Base-by-base conservation (phyloP, 2,113 vertebrate genomes). In the Callipepla californica region DNA sequence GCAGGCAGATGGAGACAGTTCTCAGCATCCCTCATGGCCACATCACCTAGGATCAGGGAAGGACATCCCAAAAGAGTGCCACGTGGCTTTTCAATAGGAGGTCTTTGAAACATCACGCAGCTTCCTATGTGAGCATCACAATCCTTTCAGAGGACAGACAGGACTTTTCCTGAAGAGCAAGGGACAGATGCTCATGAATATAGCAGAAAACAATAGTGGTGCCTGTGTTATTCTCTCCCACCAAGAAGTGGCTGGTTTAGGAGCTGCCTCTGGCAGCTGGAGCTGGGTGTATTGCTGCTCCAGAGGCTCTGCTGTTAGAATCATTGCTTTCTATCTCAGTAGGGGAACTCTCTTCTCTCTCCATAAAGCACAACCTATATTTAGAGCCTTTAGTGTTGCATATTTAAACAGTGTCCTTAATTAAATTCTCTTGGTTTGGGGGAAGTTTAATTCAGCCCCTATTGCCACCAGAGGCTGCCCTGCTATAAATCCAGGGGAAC, bases 251-350 rank as follows among this genome's bases (percentile, higher is more conserved):
- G n/a, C 3, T 50, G 75, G 30, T 63, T 58, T 32, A 14, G 45
- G 69, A 73, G 62, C 30, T 66, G 69, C 44, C 28, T 80, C 40
- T 90, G 73, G 69, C 85, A 93, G 89, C 47, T 81, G 91, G 76
- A 93, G 89, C 47, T 81, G 91, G 76, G 55, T 69, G 23, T 32
- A 20, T 30, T 23, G 38, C 48, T 51, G 58, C 78, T 83, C 53
- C 47, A 13, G 84, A 85, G 59, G 28, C 21, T 85, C 69, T 80
- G 59, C 86, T 81, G 70, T 40, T 34, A 66, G 77, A 78, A 78
- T 48, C 83, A 55, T 75, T 42, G 42, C 47, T 80, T 58, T 87
- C 32, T 61, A 18, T 74, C 83, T 70, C 83, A 34, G 10, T 26
- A 57, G 78, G 55, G 40, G 21, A 57, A 40, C 13, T 66, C 26